Conservation (phyloP, 2,113 vertebrate species). For the Platysternon megacephalum region DNA sequence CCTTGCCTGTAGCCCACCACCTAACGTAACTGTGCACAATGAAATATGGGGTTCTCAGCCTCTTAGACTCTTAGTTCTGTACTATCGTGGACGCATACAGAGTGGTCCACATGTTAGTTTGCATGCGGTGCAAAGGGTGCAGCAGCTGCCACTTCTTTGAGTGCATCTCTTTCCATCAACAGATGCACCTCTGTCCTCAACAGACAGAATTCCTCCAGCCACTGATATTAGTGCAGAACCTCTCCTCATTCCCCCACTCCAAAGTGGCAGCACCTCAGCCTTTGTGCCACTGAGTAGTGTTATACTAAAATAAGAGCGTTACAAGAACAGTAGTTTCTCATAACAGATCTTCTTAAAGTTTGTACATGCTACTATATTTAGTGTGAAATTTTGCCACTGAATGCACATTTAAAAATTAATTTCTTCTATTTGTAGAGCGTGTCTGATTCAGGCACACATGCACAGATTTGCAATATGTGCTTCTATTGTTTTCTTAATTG, state of each 20-base stretch:
- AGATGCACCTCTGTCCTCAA: neutral
- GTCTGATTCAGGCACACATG: neutral
- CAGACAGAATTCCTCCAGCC: neutral
- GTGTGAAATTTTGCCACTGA: neutral
- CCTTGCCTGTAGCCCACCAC: neutral
- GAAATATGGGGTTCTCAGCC: fast-evolving
- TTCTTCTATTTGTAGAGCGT: neutral
- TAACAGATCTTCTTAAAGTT: constrained; percentile 26
- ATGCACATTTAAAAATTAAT: constrained; percentile 17
- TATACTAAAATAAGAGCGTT: constrained; percentile 22
- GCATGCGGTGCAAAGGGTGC: neutral
- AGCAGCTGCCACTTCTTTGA: neutral
- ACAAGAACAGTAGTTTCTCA: neutral
- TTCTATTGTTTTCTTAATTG: neutral
- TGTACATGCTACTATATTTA: constrained; percentile 42
- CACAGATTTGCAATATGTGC: neutral
- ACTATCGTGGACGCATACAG: neutral
- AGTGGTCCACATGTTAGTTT: neutral
- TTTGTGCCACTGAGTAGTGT: neutral
- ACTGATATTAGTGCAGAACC: neutral
- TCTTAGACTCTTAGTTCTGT: neutral
- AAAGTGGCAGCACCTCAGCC: neutral
- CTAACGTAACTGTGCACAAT: neutral
- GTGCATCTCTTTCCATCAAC: neutral
- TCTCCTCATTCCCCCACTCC: neutral